Conservation (phyloP, 2,888 invertebrate species). For the Hydrotaea diabolus region DNA sequence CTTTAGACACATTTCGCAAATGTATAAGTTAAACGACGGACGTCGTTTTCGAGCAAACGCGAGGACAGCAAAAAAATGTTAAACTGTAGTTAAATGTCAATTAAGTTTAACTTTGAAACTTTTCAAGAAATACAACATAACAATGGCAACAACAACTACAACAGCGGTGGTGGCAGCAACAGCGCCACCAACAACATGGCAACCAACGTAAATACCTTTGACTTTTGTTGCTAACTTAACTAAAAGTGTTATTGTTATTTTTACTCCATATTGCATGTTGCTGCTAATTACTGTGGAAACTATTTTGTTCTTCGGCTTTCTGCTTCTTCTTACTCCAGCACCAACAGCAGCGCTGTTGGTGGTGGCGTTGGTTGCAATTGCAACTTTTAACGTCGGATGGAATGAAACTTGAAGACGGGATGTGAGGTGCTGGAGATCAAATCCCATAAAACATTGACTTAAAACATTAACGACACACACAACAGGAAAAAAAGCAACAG, state of each 20-base stretch:
- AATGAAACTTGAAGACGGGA: neutral
- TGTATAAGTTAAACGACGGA: conserved; percentile 42
- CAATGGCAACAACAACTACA: conserved; percentile 7
- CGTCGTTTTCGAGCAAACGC: conserved; percentile 8
- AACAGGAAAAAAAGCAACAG: neutral
- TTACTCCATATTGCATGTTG: conserved; percentile 64
- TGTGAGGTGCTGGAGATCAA: conserved; percentile 16
- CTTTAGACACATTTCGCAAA: neutral
- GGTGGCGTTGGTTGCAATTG: neutral
- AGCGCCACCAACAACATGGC: neutral
- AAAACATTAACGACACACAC: conserved; percentile 38
- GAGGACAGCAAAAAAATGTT: conserved; percentile 50
- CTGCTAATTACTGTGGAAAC: conserved; percentile 64
- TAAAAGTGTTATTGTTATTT: conserved; percentile 59
- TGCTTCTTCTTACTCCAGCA: neutral
- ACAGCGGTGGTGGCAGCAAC: neutral
- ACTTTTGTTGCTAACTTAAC: conserved; percentile 54
- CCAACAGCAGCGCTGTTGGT: neutral
- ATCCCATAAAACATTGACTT: conserved; percentile 48
- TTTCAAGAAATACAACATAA: conserved; percentile 32
- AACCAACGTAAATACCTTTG: conserved; percentile 59
- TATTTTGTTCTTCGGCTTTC: conserved; percentile 26
- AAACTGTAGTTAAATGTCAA: conserved; percentile 67
- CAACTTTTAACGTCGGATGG: neutral
- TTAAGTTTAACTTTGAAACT: conserved; percentile 54